phyloP scores from a whole-genome alignment of 2,888 invertebrate species.

The Oligia strigilis region DNA sequence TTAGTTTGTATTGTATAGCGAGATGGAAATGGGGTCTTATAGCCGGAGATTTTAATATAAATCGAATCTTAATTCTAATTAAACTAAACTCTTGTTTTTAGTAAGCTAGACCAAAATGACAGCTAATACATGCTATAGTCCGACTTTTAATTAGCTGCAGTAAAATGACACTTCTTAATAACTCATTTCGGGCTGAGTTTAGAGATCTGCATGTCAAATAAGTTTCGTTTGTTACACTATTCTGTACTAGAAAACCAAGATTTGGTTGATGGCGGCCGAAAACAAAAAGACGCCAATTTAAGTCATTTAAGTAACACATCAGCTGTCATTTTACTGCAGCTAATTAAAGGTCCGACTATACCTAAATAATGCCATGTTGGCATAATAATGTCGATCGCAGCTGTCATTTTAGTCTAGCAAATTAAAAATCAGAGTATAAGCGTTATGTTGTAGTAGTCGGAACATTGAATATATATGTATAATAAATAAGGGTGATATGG shows the following conservation, averaged over 20 bases:
- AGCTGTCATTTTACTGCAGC: too few relatives aligned
- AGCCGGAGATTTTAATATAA: constrained; percentile 14
- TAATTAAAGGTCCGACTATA: too few relatives aligned
- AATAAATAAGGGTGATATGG: constrained; percentile 15
- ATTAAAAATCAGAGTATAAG: neutral
- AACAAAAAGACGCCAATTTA: too few relatives aligned
- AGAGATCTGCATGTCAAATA: too few relatives aligned
- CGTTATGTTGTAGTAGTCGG: constrained; percentile 24
- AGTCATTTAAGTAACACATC: too few relatives aligned
- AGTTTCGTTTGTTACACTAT: too few relatives aligned
- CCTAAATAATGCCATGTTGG: neutral
- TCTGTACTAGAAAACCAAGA: too few relatives aligned
- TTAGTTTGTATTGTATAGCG: neutral
- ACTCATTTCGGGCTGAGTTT: too few relatives aligned
- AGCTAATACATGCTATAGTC: neutral
- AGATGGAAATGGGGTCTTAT: constrained; percentile 1
- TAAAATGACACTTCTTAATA: too few relatives aligned
- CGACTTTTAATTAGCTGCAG: too few relatives aligned
- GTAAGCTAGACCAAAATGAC: neutral
- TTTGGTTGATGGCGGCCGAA: too few relatives aligned
- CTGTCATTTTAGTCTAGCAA: neutral
- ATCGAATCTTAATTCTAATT: constrained; percentile 14
- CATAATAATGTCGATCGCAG: neutral
- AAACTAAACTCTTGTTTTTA: neutral
- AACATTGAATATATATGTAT: constrained; percentile 31